These are phyloP conservation scores for Aelia acuminata DNA, from an alignment of 2,888 invertebrate species.

Conservation along the genomic window DNA sequence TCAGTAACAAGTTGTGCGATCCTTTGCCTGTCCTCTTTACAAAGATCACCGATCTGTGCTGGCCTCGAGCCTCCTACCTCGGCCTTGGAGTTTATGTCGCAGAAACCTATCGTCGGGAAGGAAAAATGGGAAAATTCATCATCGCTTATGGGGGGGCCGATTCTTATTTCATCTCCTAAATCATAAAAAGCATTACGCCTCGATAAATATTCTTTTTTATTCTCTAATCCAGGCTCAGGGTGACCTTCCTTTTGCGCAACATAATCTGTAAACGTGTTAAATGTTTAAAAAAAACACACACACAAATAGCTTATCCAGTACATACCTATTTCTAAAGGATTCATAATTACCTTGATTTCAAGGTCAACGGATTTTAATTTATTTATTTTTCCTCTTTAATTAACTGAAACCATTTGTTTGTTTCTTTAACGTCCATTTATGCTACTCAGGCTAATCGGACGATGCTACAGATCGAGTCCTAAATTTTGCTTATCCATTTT, in stretches of 20 bases:
- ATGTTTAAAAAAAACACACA: too few species aligned
- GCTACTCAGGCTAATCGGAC: too few species aligned
- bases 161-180: conserved; percentile 20
- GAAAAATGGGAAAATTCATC: conserved; percentile 57
- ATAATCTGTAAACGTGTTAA: background rate
- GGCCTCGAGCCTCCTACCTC: background rate
- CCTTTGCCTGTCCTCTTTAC: conserved; percentile 55
- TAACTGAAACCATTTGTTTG: too few species aligned
- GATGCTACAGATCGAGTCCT: too few species aligned
- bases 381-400: too few species aligned
- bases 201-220: background rate
- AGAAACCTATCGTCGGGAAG: conserved; percentile 50
- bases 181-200: background rate
- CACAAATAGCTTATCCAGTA: too few species aligned
- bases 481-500: too few species aligned
- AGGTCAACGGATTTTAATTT: too few species aligned
- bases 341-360: too few species aligned
- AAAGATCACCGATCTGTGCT: conserved; percentile 47
- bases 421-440: too few species aligned
- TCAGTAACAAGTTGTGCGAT: conserved; percentile 52
- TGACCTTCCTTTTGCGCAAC: conserved; percentile 22
- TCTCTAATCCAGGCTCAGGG: conserved; percentile 6
- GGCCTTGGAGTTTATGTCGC: conserved; percentile 3
- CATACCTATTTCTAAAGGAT: too few species aligned
- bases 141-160: background rate